Evolutionary conservation across 2,797 vertebrate species (phyloP).

Genomic region (Acridotheres tristis): DNA sequence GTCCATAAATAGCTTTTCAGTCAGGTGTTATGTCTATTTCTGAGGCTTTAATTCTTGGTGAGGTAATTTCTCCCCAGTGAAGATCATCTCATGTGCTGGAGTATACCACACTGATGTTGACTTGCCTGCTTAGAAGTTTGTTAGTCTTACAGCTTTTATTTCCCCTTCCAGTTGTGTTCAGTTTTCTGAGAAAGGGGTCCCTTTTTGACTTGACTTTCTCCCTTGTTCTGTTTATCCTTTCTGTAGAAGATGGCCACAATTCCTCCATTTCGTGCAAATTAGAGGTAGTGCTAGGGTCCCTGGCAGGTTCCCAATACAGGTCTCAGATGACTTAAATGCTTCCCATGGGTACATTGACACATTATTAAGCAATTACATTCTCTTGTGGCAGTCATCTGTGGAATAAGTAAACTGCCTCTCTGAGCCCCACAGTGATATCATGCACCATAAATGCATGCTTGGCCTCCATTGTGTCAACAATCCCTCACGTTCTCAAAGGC

Average conservation of each 20-base stretch:
- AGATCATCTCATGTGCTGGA: neutral
- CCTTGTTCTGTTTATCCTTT: neutral
- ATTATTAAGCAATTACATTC: slow-evolving; percentile 69
- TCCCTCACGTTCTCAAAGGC: slow-evolving; percentile 9
- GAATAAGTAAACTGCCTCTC: slow-evolving; percentile 42
- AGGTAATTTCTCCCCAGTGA: neutral
- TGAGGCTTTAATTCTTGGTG: neutral
- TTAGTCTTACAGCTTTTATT: neutral
- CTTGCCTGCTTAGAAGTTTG: neutral
- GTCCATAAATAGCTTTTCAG: neutral
- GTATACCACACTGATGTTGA: neutral
- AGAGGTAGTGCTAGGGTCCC: neutral
- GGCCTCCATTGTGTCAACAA: slow-evolving; percentile 59
- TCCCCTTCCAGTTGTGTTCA: neutral
- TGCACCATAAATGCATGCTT: slow-evolving; percentile 45
- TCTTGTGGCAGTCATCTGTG: slow-evolving; percentile 64
- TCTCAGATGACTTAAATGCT: slow-evolving; percentile 56
- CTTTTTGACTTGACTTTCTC: neutral
- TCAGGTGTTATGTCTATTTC: neutral
- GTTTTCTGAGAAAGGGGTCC: neutral
- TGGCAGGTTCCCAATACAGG: slow-evolving; percentile 46
- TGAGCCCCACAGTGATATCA: slow-evolving; percentile 52
- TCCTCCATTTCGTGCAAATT: slow-evolving; percentile 8
- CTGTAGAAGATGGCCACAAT: neutral
- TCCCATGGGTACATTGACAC: slow-evolving; percentile 44